Evolutionary conservation across 2,797 vertebrate species (phyloP), one percentile per base, ranked within the genome.

Genomic region (Syncerus caffer): DNA sequence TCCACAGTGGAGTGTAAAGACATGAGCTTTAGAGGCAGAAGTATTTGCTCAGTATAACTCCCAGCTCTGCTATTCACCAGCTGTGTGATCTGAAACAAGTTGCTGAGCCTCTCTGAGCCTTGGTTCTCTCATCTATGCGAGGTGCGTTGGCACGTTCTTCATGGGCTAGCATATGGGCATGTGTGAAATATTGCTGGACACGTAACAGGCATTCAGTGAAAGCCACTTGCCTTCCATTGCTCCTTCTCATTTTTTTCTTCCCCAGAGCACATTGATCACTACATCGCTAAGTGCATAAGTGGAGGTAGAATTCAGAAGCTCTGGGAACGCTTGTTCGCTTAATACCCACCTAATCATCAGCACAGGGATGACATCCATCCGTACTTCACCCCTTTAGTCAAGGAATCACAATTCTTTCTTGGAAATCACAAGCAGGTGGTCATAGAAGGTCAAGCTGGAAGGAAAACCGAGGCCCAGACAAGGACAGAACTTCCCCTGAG

Each of bases 101-200:
- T 9, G 23, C 80, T 38, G 42, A 64, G 29, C 80, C 57, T 84
- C 78, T 96, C 95, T 96, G 90, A 90, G 82, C 38, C 60, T 80
- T 57, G 16, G 55, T 21, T 16, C 10, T 38, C 10, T 90, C 47
- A 23, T 42, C 34, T 38, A 4, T 29, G 38, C 82, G 88, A 57
- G 38, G 16, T 9, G 3, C 0, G 4, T 17, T 21, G 50, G 15
- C 15, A 31, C 7, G 71, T 87, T 45, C 47, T 38, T 31, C 29
- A 7, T 3, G 47, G 47, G 27, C 29, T 27, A 58, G 31, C 57
- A 13, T 14, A 4, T 11, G 16, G 51, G 38, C 8, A 1, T 62
- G 71, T 51, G 47, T 53, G 58, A 23, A 16, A 13, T 7, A 25
- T 27, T 53, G 17, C 13, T 53, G 87, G 51, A 8, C 31, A 45